Percentiles rank a stretch among this genome's conserved stretches.
These are phyloP conservation scores for Muntiacus reevesi DNA, from an alignment of 2,113 vertebrate species.

Conservation along the genomic window DNA sequence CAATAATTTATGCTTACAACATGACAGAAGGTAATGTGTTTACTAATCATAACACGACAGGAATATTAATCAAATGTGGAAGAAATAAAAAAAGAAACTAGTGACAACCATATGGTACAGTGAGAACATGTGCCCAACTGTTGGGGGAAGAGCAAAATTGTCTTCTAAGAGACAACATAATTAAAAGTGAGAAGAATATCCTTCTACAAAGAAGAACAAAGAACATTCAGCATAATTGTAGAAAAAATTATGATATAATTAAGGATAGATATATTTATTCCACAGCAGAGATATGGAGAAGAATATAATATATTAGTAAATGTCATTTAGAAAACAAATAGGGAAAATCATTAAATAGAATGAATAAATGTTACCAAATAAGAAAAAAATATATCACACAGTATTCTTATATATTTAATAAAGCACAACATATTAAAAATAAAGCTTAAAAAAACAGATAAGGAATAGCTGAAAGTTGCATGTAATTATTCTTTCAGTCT, in stretches of 20 bases:
- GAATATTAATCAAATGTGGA: conserved; percentile 49
- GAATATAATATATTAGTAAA: neutral
- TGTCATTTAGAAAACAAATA: neutral
- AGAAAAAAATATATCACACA: neutral
- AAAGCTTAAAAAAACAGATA: neutral
- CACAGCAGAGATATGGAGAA: neutral
- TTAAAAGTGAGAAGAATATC: conserved; percentile 29
- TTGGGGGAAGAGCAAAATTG: neutral
- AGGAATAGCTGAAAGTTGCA: neutral
- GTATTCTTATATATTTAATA: neutral
- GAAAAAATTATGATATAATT: neutral
- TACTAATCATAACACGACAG: neutral
- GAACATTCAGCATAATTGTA: neutral
- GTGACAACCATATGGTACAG: conserved; percentile 36
- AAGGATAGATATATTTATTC: neutral
- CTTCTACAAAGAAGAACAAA: neutral
- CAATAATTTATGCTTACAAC: conserved; percentile 37
- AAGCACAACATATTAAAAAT: neutral
- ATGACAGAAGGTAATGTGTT: conserved; percentile 31
- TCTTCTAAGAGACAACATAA: conserved; percentile 30
- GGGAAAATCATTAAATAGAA: neutral
- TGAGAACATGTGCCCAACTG: neutral
- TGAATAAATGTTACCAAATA: neutral
- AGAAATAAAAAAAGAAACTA: neutral
- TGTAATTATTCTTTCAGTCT: neutral